Evolutionary conservation across 2,888 invertebrate genomes (phyloP).

Genomic region (Agonopterix arenella): DNA sequence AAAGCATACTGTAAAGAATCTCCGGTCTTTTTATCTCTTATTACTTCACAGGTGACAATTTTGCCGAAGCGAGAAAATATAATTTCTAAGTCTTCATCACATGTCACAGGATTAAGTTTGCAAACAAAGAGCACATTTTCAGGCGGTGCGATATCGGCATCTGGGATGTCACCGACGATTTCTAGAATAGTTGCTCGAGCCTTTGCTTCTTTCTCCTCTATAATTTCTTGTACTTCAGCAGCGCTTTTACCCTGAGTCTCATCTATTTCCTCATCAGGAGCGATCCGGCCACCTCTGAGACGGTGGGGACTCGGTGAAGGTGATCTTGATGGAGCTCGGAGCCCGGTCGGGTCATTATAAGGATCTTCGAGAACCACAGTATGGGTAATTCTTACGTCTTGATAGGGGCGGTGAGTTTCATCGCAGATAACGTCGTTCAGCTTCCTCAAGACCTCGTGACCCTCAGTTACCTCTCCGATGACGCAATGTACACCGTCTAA

Average conservation of each 20-base stretch:
- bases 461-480: conserved; percentile 97
- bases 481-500: conserved; percentile 95
- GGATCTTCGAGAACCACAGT: conserved; percentile 98
- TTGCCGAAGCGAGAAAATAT: conserved; percentile 98
- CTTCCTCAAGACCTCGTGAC: conserved; percentile 89
- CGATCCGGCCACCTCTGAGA: conserved; percentile 90
- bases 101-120: conserved; percentile 98
- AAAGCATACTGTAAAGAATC: conserved; percentile 99
- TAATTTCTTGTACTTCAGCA: conserved; percentile 90
- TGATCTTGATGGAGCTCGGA: conserved; percentile 88
- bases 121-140: conserved; percentile 99
- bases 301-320: conserved; percentile 92
- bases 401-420: conserved; percentile 91
- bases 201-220: conserved; percentile 94
- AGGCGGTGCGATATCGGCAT: conserved; percentile 98
- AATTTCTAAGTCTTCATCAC: conserved; percentile 97
- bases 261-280: conserved; percentile 95
- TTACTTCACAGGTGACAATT: conserved; percentile 96
- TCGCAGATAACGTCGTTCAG: conserved; percentile 97
- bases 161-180: conserved; percentile 98
- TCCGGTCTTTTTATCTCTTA: conserved; percentile 92
- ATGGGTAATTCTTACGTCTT: conserved; percentile 97
- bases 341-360: conserved; percentile 89
- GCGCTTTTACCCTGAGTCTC: conserved; percentile 91
- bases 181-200: conserved; percentile 98